A percentile compares a stretch with the other conserved stretches of the same genome.
phyloP scores from a whole-genome alignment of 37 sponge, comb jelly and placozoan species.

The Chondrilla cf. caribensis region DNA sequence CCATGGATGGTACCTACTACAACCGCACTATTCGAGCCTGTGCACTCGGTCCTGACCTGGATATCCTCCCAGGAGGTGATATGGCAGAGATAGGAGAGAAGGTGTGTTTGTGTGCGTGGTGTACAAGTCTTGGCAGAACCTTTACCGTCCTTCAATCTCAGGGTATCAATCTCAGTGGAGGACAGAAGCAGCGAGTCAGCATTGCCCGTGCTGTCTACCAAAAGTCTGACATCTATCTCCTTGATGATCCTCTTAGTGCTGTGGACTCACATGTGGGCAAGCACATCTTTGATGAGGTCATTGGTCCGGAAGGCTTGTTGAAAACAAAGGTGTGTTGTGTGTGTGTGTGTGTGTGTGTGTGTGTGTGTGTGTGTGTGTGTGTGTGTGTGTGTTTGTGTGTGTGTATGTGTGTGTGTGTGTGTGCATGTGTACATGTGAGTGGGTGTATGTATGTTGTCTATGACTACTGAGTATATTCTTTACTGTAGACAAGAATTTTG shows the following conservation, averaged over 20 bases:
- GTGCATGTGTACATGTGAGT: too few species aligned
- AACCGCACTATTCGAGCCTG: constrained; percentile 41
- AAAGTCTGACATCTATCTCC: constrained; percentile 84
- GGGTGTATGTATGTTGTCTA: too few species aligned
- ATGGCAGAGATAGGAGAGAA: constrained; percentile 78
- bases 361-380: too few species aligned
- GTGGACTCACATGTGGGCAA: constrained; percentile 95
- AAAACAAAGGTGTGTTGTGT: constrained; percentile 49
- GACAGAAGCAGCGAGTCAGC: constrained; percentile 96
- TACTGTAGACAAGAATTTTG: constrained; percentile 72
- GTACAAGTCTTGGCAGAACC: too few species aligned
- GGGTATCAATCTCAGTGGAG: constrained; percentile 97
- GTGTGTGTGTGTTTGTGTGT: too few species aligned
- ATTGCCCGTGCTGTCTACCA: constrained; percentile 92
- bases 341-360: too few species aligned
- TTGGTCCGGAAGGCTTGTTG: constrained; percentile 70
- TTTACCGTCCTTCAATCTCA: too few species aligned
- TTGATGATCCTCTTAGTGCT: constrained; percentile 93
- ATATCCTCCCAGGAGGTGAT: constrained; percentile 69
- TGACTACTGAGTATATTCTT: too few species aligned
- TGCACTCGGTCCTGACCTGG: constrained; percentile 63
- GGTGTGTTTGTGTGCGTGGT: constrained; percentile 16
- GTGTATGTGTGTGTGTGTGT: too few species aligned
- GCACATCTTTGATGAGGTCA: constrained; percentile 70
- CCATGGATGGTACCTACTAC: constrained; percentile 31